phyloP scores from a whole-genome alignment of 2,888 invertebrate genomes.

The Lasioglossum vierecki region DNA sequence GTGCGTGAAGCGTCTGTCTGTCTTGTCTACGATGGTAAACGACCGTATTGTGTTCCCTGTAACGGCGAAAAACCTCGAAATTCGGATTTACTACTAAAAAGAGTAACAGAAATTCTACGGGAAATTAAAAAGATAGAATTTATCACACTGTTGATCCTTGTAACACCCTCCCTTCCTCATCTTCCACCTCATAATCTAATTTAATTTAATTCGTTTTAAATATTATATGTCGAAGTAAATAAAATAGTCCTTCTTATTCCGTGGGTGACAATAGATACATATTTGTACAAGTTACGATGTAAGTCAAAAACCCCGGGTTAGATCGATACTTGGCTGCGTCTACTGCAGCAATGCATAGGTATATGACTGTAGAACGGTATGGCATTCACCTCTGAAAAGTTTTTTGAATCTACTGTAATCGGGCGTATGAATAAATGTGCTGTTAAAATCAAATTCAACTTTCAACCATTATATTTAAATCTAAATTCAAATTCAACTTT shows the following conservation, averaged over 20 bases:
- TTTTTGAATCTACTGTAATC: neutral
- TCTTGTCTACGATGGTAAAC: slow-evolving; percentile 46
- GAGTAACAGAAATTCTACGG: too few relatives aligned
- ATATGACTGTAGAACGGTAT: neutral
- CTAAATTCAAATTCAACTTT: too few relatives aligned
- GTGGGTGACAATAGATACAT: neutral
- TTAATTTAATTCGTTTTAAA: too few relatives aligned
- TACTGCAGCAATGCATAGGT: neutral
- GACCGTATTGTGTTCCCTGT: neutral
- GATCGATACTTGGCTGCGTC: slow-evolving; percentile 30
- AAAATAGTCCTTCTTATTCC: neutral
- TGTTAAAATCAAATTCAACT: too few relatives aligned
- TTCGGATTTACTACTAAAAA: neutral
- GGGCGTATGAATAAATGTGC: neutral
- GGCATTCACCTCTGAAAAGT: neutral
- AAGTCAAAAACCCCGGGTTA: slow-evolving; percentile 14
- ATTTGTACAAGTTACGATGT: neutral
- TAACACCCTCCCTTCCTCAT: too few relatives aligned
- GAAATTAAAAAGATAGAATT: too few relatives aligned
- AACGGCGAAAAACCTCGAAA: neutral
- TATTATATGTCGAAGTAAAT: neutral
- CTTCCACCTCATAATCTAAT: too few relatives aligned
- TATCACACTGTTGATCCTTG: too few relatives aligned
- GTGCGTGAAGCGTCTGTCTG: slow-evolving; percentile 32
- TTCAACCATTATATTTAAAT: too few relatives aligned